Base-by-base conservation (phyloP, 2,113 vertebrate genomes). In the Paedocypris sp. region DNA sequence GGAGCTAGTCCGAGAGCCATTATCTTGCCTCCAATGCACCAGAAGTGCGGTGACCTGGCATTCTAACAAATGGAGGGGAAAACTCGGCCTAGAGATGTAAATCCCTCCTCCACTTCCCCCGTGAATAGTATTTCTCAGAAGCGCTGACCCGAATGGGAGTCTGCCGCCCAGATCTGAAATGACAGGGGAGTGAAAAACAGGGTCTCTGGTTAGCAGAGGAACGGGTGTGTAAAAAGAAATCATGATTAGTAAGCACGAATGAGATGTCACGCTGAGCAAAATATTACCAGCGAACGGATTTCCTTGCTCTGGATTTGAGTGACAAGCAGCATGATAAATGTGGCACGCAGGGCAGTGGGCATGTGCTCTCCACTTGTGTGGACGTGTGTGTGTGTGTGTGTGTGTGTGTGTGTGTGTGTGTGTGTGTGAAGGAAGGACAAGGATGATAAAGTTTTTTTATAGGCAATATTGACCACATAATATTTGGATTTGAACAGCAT, bases 41-140 rank as follows among this genome's bases (percentile, higher is more conserved):
- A 88, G 86, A 81, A 72, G 80, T 82, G 88, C 87, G 80, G 75
- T 91, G 91, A 95, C 91, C 93, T 92, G 84, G 77, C 85, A 85
- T 82, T 85, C 83, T 80, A 87, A 88, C 90, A 94, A 97, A 95
- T 93, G 91, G 91, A 95, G 88, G 87, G 88, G 88, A 93, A 93
- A 91, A 88, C 82, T 84, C 46, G 79, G 75, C 75, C 72, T 79
- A 15, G 80, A 92, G 90, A 93, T 91, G 89, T 90, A 90, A 97
- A 93, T 90, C 86, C 88, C 72, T 77, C 68, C 66, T 58, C 84
- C 72, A 73, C 80, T 85, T 88, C 85, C 85, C 86, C 83, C 80
- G 82, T 86, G 84, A 85, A 87, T 86, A 88, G 85, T 83, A 82
- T 83, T 82, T 88, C 86, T 84, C 80, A 73, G 77, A 86, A 67